A percentile compares a stretch with the other conserved stretches of the same genome.
phyloP scores from a whole-genome alignment of 2,888 invertebrate species.

The Diadromus collaris region DNA sequence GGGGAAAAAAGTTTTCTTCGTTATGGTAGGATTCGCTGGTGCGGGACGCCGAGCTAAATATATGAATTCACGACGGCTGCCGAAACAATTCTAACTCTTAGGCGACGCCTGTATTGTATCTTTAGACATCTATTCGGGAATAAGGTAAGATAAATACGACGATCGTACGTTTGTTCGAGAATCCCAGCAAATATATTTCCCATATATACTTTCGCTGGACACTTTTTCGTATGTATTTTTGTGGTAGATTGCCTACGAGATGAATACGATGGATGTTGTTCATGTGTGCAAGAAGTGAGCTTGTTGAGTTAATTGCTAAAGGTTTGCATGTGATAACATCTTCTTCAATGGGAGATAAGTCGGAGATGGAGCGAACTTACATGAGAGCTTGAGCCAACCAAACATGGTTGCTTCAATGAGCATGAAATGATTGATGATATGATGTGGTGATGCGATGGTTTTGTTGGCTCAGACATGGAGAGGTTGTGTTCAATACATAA shows the following conservation, averaged over 20 bases:
- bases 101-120: conserved; percentile 13
- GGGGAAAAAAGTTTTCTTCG: conserved; percentile 53
- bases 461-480: no score
- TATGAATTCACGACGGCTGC: conserved; percentile 32
- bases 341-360: no score
- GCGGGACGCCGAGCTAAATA: conserved; percentile 36
- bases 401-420: no score
- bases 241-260: background rate
- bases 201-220: background rate
- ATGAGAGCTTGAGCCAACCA: no score
- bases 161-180: background rate
- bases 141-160: background rate
- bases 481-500: no score
- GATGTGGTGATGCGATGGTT: no score
- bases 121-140: conserved; percentile 2
- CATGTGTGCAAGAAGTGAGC: background rate
- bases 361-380: background rate
- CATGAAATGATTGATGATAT: no score
- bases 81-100: conserved; percentile 29
- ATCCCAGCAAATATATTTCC: background rate
- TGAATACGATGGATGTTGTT: background rate
- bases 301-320: no score
- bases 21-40: conserved; percentile 38
- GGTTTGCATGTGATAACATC: no score
- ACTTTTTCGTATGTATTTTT: background rate